Base-by-base conservation (phyloP, 2,888 invertebrate genomes). In the Diachrysia chrysitis region DNA sequence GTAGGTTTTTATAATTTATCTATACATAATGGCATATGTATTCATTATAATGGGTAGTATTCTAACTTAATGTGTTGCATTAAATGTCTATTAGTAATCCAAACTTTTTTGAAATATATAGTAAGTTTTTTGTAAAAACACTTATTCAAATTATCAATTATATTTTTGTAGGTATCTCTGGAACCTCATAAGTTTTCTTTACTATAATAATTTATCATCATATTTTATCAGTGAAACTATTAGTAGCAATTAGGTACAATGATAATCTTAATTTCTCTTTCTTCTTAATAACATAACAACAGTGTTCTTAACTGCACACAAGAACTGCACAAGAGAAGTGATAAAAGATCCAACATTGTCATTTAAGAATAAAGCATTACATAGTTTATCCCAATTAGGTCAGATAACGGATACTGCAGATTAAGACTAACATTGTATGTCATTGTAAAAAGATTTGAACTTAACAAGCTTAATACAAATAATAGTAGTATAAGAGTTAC, bases 401-500 rank as follows among this genome's bases (percentile, higher is more conserved):
- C n/a, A 42, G 42, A 42, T 42, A 42, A 42, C 42, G n/a, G n/a
- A 42, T 7, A 42, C 7, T n/a, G 0, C 42, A 42, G 42, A 42
- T 42, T 42, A 42, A 42, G 7, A 42, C 42, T 42, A 42, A n/a
- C 42, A 42, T n/a, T 32, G 32, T 32, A 10, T 29, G 29, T 29
- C 29, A 29, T 1, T 29, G 29, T 29, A 29, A 29, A 7, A 29
- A 29, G 29, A 29, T 29, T 29, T 29, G 5, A 29, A 29, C 6
- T 29, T 29, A 29, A 7, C 29, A 29, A 29, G 29, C 29, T 29
- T 29, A 5, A 5, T 29, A 29, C 5, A 2, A 29, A 7, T 29
- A 2, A 29, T 4, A 29, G 29, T 29, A 29, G 5, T 29, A 32
- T 10, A 32, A 32, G 9, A 10, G 48, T 12, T 29, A 87, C 93